Evolutionary conservation across 1,140 invertebrate genomes (phyloP).

Genomic region (Mercenaria mercenaria): DNA sequence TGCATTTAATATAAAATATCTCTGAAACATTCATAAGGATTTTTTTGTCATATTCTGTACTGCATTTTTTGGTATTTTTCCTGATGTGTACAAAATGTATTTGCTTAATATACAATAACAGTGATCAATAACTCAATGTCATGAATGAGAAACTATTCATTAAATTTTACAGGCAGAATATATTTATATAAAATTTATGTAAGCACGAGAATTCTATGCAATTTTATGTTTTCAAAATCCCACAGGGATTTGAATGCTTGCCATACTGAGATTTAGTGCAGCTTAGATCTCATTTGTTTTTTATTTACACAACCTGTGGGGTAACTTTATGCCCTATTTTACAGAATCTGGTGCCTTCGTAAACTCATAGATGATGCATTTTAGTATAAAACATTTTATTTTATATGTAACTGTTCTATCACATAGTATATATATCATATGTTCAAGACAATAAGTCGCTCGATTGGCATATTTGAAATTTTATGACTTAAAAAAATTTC

Average conservation of each 20-base stretch:
- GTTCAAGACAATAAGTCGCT: not conserved
- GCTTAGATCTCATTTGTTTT: not conserved
- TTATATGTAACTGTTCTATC: not conserved
- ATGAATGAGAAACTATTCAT: not conserved
- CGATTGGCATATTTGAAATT: no score
- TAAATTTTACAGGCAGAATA: not conserved
- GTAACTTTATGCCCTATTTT: not conserved
- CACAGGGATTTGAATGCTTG: not conserved
- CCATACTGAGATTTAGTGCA: not conserved
- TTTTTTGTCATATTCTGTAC: no score
- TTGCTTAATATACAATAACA: no score
- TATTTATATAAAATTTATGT: not conserved
- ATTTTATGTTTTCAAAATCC: not conserved
- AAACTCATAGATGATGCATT: not conserved
- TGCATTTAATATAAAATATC: no score
- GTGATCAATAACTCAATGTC: no score
- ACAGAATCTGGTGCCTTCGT: conserved; percentile 16
- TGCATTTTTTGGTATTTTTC: no score
- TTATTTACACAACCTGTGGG: conserved; percentile 17
- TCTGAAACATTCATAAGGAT: no score
- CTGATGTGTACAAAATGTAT: no score
- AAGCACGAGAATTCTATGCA: not conserved
- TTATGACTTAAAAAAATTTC: no score
- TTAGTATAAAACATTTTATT: not conserved
- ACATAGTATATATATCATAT: not conserved